Percentiles rank a stretch among this genome's conserved stretches.
Conservation (phyloP, 2,113 vertebrate genomes). For the Tautogolabrus adspersus region DNA sequence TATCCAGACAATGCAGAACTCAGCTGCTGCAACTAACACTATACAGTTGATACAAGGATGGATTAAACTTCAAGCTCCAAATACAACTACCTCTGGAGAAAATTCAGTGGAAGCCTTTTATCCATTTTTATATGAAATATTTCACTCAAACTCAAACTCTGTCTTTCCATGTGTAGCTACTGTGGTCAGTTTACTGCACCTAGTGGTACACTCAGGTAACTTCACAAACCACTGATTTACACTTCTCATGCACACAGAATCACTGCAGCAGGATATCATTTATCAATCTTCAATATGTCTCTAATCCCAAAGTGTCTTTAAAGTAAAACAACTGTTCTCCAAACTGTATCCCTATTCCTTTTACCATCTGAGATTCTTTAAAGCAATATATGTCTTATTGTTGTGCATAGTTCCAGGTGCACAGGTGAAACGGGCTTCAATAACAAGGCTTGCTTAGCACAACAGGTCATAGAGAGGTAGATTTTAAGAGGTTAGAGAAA, state of each 20-base stretch:
- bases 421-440: neutral
- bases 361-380: neutral
- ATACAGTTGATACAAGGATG: no score
- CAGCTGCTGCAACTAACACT: no score
- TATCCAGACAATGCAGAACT: no score
- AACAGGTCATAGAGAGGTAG: neutral
- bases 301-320: neutral
- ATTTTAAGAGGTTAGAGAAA: constrained; percentile 4
- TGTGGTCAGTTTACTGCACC: constrained; percentile 48
- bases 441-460: neutral
- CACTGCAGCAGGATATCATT: neutral
- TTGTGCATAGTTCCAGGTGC: no score
- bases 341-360: neutral
- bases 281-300: neutral
- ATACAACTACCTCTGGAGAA: no score
- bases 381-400: neutral
- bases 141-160: no score
- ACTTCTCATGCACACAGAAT: neutral
- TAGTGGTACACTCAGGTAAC: constrained; percentile 54
- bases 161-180: neutral
- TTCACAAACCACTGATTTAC: constrained; percentile 13
- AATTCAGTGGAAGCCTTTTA: no score
- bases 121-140: no score
- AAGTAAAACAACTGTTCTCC: neutral
- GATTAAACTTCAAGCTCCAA: no score